Evolutionary conservation across 2,113 vertebrate genomes (phyloP).

Genomic region (Hirundichthys speculiger): DNA sequence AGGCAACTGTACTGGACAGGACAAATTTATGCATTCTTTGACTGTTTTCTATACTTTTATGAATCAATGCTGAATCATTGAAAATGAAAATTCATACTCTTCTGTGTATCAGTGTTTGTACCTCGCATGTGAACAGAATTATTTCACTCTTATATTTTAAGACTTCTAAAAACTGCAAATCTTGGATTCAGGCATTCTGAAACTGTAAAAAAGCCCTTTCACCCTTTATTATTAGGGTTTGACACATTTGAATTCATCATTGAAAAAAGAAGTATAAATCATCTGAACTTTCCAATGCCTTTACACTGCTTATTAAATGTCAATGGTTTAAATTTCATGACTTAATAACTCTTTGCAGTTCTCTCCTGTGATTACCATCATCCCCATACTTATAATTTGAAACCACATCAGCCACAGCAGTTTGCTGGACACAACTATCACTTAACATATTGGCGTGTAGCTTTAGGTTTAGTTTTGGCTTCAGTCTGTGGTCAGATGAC

Average conservation of each 20-base stretch:
- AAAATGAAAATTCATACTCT: no score
- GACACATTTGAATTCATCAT: not conserved
- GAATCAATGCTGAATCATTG: no score
- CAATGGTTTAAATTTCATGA: conserved; percentile 43
- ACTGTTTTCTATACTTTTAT: no score
- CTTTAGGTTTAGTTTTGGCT: conserved; percentile 57
- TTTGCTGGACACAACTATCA: conserved; percentile 48
- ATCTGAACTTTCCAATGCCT: not conserved
- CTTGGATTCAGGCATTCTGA: not conserved
- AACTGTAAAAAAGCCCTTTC: not conserved
- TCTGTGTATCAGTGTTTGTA: no score
- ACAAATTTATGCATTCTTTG: no score
- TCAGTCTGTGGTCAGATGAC: conserved; percentile 52
- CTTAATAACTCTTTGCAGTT: conserved; percentile 33
- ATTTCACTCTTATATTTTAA: not conserved
- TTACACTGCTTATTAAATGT: conserved; percentile 7
- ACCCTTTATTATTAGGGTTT: not conserved
- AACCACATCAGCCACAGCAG: conserved; percentile 42
- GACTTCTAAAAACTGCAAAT: not conserved
- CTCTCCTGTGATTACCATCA: conserved; percentile 17
- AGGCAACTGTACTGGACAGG: no score
- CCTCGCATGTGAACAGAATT: no score
- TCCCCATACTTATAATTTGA: conserved; percentile 35
- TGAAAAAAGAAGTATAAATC: not conserved
- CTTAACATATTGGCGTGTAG: conserved; percentile 44